phyloP scores from a whole-genome alignment of 2,113 vertebrate genomes.

The Geothlypis trichas region DNA sequence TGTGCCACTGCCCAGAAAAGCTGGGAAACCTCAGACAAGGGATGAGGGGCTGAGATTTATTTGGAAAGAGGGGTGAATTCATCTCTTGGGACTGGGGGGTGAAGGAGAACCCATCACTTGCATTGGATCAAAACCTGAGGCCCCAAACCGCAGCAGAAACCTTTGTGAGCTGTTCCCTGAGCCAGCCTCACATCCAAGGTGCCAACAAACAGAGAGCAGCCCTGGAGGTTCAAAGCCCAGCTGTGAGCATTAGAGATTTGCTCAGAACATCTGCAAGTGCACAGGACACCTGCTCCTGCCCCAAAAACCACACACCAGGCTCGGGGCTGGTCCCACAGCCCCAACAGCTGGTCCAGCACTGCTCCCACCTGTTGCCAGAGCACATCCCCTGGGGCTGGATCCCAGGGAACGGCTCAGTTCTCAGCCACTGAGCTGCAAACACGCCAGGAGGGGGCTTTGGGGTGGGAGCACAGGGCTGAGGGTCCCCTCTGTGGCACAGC shows the following conservation, averaged over 20 bases:
- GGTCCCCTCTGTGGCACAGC: neutral
- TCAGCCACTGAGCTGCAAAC: neutral
- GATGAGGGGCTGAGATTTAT: accelerated
- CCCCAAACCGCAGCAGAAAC: neutral
- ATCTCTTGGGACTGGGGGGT: neutral
- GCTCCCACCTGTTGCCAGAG: neutral
- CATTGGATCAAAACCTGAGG: neutral
- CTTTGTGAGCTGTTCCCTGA: accelerated
- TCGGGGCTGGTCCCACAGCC: neutral
- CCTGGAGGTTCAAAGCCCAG: neutral
- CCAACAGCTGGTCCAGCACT: neutral
- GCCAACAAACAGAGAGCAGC: neutral
- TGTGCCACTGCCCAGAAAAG: neutral
- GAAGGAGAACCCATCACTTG: neutral
- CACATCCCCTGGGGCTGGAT: accelerated
- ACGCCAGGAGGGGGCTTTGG: neutral
- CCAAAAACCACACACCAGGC: accelerated
- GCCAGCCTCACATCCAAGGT: neutral
- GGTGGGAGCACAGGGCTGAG: neutral
- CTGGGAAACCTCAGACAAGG: neutral
- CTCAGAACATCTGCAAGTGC: neutral
- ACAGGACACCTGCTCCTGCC: neutral
- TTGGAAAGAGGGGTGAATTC: neutral
- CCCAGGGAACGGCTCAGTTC: neutral
- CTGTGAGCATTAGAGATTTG: neutral